Percentiles rank a stretch among this genome's conserved stretches.
Evolutionary conservation across 2,888 invertebrate genomes (phyloP).

Genomic region (Drosophila gaucha): DNA sequence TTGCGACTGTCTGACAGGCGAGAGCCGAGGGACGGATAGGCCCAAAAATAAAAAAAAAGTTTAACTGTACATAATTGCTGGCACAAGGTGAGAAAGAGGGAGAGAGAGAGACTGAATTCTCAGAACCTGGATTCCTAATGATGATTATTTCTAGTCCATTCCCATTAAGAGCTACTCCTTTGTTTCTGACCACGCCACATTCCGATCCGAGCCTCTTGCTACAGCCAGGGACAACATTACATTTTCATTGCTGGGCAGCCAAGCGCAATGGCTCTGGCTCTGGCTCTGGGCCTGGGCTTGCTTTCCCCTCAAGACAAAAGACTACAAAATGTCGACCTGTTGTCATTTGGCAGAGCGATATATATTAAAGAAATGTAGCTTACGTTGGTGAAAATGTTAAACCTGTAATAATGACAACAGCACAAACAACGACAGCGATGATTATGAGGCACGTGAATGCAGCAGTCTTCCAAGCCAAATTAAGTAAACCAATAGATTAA

Average conservation of each 20-base stretch:
- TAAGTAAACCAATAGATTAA: constrained; percentile 83
- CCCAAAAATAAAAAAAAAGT: constrained; percentile 29
- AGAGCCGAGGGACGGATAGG: neutral
- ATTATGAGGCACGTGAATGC: constrained; percentile 66
- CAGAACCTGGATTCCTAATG: constrained; percentile 63
- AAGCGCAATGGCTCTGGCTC: constrained; percentile 65
- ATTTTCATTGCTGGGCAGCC: constrained; percentile 77
- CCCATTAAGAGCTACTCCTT: constrained; percentile 63
- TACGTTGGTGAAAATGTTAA: constrained; percentile 22
- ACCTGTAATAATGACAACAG: no score
- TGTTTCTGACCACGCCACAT: constrained; percentile 6
- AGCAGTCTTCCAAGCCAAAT: constrained; percentile 72
- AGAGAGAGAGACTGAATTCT: neutral
- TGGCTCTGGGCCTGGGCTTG: constrained; percentile 1
- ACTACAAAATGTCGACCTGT: constrained; percentile 70
- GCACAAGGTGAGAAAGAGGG: constrained; percentile 9
- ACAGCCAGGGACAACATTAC: constrained; percentile 51
- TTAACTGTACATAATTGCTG: constrained; percentile 38
- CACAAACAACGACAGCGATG: constrained; percentile 24
- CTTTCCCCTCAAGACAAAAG: no score
- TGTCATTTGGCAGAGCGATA: constrained; percentile 71
- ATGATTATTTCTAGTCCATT: constrained; percentile 76
- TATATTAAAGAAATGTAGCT: constrained; percentile 56
- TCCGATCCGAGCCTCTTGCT: no score
- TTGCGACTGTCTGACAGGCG: constrained; percentile 22